phyloP scores from a whole-genome alignment of 2,888 invertebrate species.

The Cristatella mucedo region DNA sequence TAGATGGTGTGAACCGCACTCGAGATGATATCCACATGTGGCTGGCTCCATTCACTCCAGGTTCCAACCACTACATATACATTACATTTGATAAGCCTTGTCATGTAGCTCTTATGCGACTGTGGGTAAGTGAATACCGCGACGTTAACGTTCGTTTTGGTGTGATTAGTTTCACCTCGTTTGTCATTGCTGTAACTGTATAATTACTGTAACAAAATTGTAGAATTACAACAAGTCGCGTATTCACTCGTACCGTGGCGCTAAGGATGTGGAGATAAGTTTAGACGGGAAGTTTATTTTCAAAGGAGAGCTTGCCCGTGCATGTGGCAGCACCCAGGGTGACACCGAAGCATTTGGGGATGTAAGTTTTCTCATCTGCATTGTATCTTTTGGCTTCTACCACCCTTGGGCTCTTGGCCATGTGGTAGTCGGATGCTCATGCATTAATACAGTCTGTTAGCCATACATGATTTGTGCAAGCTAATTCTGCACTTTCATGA shows the following conservation, averaged over 20 bases:
- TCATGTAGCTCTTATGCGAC: constrained; percentile 49
- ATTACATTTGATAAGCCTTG: constrained; percentile 44
- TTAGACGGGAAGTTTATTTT: constrained; percentile 54
- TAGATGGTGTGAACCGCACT: constrained; percentile 56
- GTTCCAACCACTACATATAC: constrained; percentile 47
- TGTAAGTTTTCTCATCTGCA: constrained; percentile 35
- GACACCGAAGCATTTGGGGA: constrained; percentile 48
- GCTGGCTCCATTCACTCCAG: constrained; percentile 50
- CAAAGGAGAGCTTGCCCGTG: constrained; percentile 62
- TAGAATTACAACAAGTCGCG: constrained; percentile 77
- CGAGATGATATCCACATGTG: constrained; percentile 62
- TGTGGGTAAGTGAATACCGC: constrained; percentile 47
- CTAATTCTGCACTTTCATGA: too few relatives aligned
- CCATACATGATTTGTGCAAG: too few relatives aligned
- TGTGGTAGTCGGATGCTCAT: too few relatives aligned
- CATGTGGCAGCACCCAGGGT: constrained; percentile 57
- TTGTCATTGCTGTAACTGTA: too few relatives aligned
- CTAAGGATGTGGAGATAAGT: constrained; percentile 52
- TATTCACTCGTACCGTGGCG: constrained; percentile 64
- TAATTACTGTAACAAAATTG: too few relatives aligned
- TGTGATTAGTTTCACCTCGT: too few relatives aligned
- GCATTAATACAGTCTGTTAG: too few relatives aligned
- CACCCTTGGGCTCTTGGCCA: too few relatives aligned
- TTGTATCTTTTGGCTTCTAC: too few relatives aligned
- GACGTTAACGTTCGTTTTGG: background rate